Conservation (phyloP, 1,140 invertebrate genomes). For the Calephelis virginiensis region DNA sequence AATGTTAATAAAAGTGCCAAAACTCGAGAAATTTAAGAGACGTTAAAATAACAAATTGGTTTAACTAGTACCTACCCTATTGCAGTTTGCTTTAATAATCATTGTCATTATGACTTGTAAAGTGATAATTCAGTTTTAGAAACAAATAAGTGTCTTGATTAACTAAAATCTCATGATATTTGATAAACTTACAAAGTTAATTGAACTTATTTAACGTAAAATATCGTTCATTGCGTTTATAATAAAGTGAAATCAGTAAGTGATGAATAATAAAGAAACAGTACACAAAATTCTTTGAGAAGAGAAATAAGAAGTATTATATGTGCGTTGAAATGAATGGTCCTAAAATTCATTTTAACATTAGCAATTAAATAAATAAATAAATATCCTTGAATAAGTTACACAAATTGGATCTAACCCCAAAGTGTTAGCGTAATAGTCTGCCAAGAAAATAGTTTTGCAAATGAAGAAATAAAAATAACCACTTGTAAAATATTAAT, state of each 20-base stretch:
- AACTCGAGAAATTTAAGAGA: too few relatives aligned
- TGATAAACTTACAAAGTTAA: conserved; percentile 36
- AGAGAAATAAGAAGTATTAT: conserved; percentile 27
- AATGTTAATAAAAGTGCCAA: too few relatives aligned
- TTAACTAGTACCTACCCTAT: background rate
- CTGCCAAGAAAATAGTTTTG: conserved; percentile 32
- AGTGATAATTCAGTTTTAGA: conserved; percentile 34
- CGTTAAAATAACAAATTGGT: background rate
- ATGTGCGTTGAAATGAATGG: conserved; percentile 39
- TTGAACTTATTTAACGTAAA: conserved; percentile 46
- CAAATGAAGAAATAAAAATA: conserved; percentile 47
- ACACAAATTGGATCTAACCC: too few relatives aligned
- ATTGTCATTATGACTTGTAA: conserved; percentile 38
- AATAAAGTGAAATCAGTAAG: conserved; percentile 53
- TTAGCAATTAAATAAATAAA: background rate
- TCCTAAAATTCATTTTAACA: background rate
- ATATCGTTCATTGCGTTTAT: conserved; percentile 46
- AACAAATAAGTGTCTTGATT: conserved; percentile 48
- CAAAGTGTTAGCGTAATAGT: conserved; percentile 30
- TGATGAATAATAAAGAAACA: conserved; percentile 35
- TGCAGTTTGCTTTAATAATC: background rate
- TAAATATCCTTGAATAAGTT: too few relatives aligned
- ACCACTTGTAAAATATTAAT: too few relatives aligned
- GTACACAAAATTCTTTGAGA: conserved; percentile 14
- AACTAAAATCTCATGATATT: conserved; percentile 44